Base-by-base conservation (phyloP, 1,140 invertebrate species). In the Psix sp. region DNA sequence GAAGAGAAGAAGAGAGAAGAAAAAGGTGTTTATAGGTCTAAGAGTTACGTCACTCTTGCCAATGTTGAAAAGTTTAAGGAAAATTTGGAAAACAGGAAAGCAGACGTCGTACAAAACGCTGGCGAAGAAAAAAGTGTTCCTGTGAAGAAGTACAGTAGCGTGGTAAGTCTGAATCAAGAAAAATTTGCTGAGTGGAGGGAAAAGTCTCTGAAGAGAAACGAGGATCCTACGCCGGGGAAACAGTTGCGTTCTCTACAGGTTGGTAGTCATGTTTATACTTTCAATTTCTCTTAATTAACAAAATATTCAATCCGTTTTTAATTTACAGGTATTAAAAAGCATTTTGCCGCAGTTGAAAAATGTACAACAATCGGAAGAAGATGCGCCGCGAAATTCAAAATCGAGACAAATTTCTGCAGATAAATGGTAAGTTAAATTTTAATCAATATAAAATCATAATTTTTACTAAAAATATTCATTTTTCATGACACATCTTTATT, bases 321-420 rank as follows among this genome's bases (percentile, higher is more conserved):
- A 51, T 71, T 74, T 35, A 0, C 49, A 88, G 85, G 84, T 88
- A 43, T 74, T 88, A 6, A 86, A 86, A 52, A 88, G 80, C 77
- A 88, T 88, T 82, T 82, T 88, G 10, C 87, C 87, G 36, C 86
- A 87, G 29, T 36, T 9, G 66, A 79, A 9, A 76, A 72, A 71
- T 33, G 62, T 79, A 80, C 66, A 66, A 15, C 24, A 3, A 46
- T 42, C n/a, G n/a, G n/a, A n/a, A n/a, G n/a, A n/a, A n/a, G 21
- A 4, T 7, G 7, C 3, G 7, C 7, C 21, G 7, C 21, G 21
- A 24, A 24, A 24, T 7, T 3, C 21, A 24, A 24, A 24, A 24
- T 3, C 21, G 21, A 3, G 21, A 24, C 21, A 24, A 7, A n/a
- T n/a, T n/a, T n/a, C n/a, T n/a, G n/a, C n/a, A n/a, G n/a, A n/a